Evolutionary conservation across 2,888 invertebrate genomes (phyloP).

Genomic region (Cantharis rufa): DNA sequence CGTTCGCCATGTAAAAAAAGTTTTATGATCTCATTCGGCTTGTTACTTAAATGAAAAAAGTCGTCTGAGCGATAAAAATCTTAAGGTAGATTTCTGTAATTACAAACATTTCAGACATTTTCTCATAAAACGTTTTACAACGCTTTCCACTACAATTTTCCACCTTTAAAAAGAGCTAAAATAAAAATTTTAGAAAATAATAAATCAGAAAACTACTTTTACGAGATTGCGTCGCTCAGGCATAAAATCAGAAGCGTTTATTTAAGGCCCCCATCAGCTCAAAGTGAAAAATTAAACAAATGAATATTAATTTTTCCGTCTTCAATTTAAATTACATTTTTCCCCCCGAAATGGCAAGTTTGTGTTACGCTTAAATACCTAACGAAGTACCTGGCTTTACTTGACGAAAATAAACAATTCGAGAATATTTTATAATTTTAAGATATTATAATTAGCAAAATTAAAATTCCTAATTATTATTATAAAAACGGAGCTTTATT

Average conservation of each 20-base stretch:
- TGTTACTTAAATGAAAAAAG: neutral
- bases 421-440: neutral
- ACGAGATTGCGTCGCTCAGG: neutral
- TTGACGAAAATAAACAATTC: neutral
- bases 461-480: neutral
- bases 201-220: neutral
- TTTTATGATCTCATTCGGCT: constrained; percentile 6
- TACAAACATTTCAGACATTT: neutral
- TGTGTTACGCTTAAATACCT: neutral
- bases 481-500: neutral
- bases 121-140: neutral
- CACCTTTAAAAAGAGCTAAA: neutral
- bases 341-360: neutral
- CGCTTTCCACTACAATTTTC: neutral
- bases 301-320: neutral
- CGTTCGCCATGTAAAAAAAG: constrained; percentile 11
- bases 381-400: neutral
- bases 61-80: neutral
- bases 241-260: neutral
- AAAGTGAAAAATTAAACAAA: neutral
- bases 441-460: neutral
- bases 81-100: neutral
- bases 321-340: neutral
- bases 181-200: neutral
- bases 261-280: neutral